Evolutionary conservation across 2,888 invertebrate species (phyloP).

Genomic region (Drosophila subsilvestris): DNA sequence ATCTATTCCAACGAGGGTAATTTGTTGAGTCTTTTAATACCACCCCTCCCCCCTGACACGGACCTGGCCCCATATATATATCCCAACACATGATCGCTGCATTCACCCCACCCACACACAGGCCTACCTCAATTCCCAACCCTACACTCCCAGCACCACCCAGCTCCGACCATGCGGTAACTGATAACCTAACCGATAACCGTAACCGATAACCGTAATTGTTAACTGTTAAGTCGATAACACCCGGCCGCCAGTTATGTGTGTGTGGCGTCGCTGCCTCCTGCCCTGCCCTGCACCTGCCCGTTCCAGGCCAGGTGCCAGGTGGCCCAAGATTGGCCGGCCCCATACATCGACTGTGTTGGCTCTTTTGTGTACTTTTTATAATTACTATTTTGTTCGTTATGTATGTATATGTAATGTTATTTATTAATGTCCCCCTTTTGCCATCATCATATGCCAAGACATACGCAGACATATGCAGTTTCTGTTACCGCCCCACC

Average conservation of each 20-base stretch:
- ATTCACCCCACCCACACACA: conserved; percentile 13
- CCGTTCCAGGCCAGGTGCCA: neutral
- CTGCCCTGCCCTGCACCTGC: neutral
- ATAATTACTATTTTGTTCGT: conserved; percentile 18
- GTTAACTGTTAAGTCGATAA: conserved; percentile 43
- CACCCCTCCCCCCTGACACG: neutral
- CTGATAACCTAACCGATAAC: conserved; percentile 36
- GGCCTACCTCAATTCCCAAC: conserved; percentile 24
- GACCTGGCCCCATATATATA: neutral
- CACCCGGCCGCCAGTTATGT: conserved; percentile 4
- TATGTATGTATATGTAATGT: conserved; percentile 47
- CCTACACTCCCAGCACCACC: conserved; percentile 13
- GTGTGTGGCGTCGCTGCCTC: neutral
- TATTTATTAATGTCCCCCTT: conserved; percentile 44
- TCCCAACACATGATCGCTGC: neutral
- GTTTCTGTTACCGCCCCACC: neutral
- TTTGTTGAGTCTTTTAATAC: neutral
- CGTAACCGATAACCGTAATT: conserved; percentile 38
- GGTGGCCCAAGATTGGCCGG: neutral
- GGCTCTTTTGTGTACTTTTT: conserved; percentile 7
- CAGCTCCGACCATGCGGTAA: conserved; percentile 5
- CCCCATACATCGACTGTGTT: conserved; percentile 2
- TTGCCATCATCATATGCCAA: conserved; percentile 22
- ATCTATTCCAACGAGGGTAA: neutral
- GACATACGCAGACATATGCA: conserved; percentile 9